These are phyloP conservation scores for Rhizomys pruinosus DNA, from an alignment of 2,113 vertebrate genomes.

Conservation along the genomic window DNA sequence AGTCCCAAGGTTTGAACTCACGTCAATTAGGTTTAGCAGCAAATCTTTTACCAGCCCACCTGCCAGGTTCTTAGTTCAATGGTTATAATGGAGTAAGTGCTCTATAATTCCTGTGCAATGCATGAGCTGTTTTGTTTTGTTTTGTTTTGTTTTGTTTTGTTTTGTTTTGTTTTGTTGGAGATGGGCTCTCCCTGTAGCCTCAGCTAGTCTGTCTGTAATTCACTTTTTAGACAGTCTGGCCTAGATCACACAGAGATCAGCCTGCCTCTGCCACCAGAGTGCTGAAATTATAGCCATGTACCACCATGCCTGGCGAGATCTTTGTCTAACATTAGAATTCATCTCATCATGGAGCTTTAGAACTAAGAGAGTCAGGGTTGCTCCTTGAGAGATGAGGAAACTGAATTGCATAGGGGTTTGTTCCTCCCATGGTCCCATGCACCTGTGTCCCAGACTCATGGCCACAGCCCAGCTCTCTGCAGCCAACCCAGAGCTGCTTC, in stretches of 20 bases:
- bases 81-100: background rate
- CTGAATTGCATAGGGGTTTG: background rate
- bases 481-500: background rate
- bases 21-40: background rate
- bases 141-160: background rate
- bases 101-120: background rate
- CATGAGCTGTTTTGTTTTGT: background rate
- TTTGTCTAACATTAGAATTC: background rate
- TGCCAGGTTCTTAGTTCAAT: background rate
- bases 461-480: background rate
- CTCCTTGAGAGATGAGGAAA: background rate
- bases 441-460: background rate
- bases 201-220: no score
- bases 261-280: no score
- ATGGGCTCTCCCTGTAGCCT: no score
- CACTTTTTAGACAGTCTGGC: no score
- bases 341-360: background rate
- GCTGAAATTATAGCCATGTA: no score
- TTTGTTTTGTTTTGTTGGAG: no score
- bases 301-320: no score
- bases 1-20: background rate
- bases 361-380: background rate
- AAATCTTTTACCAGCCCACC: background rate
- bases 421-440: background rate
- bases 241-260: no score